Percentiles rank a stretch among this genome's conserved stretches.
Evolutionary conservation across 2,113 vertebrate species (phyloP).

Genomic region (Bombycilla garrulus): DNA sequence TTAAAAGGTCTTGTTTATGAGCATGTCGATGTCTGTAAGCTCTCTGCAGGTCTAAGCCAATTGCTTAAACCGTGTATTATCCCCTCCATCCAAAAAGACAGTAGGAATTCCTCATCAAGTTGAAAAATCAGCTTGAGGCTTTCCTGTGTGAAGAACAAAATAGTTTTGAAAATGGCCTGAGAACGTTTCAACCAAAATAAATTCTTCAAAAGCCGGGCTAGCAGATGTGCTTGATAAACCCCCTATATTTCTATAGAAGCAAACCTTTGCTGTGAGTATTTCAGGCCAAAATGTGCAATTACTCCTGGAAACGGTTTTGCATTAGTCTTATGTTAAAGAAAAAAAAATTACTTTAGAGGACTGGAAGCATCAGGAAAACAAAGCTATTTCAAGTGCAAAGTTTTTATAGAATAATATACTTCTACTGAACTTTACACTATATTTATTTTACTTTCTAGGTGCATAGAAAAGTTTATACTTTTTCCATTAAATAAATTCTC

Average conservation of each 20-base stretch:
- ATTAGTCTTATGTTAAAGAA: background rate
- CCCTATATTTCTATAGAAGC: background rate
- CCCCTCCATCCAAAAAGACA: background rate
- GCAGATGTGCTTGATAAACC: fast-evolving
- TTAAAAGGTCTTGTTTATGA: background rate
- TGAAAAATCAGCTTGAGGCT: background rate
- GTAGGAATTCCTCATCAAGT: background rate
- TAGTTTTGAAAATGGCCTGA: background rate
- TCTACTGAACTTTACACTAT: background rate
- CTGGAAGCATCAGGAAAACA: background rate
- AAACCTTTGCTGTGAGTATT: background rate
- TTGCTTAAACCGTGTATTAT: background rate
- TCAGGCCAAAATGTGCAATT: background rate
- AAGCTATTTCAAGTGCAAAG: background rate
- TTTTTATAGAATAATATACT: background rate
- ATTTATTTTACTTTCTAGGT: background rate
- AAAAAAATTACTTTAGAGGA: background rate
- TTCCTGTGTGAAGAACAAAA: background rate
- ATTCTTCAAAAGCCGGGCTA: background rate
- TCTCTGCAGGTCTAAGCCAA: background rate
- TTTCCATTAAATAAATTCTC: background rate
- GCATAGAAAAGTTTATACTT: background rate
- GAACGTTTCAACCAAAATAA: background rate
- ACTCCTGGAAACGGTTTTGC: background rate
- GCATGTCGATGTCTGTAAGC: background rate